Evolutionary conservation across 2,797 vertebrate genomes (phyloP).

Genomic region (Thripadectes ignobilis): DNA sequence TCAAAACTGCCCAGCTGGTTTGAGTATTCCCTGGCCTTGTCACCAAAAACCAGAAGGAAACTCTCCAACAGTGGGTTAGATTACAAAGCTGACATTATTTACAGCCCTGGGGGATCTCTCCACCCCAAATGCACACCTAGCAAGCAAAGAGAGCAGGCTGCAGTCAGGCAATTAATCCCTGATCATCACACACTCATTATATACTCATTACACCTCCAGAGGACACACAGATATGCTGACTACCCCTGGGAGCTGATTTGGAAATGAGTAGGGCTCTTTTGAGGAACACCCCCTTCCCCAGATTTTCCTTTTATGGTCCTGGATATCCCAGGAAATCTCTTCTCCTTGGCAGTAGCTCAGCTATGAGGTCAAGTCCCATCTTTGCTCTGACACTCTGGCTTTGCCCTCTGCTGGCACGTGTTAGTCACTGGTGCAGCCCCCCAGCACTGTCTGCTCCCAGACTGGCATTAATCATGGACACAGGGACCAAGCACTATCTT

Average conservation of each 20-base stretch:
- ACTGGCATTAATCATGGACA: neutral
- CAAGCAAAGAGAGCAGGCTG: neutral
- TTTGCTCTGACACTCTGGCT: neutral
- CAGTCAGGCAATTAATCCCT: neutral
- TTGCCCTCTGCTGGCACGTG: neutral
- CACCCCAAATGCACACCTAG: neutral
- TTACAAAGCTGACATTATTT: neutral
- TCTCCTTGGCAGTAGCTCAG: neutral
- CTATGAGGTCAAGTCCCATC: neutral
- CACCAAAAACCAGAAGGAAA: neutral
- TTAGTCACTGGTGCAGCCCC: neutral
- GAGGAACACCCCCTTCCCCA: neutral
- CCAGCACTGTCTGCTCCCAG: neutral
- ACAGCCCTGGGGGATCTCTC: neutral
- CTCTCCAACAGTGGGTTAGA: neutral
- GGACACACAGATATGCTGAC: neutral
- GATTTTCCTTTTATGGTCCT: neutral
- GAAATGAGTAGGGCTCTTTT: neutral
- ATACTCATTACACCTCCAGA: neutral
- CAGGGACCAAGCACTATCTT: neutral
- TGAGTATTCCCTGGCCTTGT: neutral
- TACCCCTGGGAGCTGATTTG: neutral
- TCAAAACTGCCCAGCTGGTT: fast-evolving
- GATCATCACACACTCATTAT: neutral
- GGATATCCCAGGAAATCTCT: neutral